Base-by-base conservation (phyloP, 1,140 invertebrate species). In the Dreissena rostriformis region DNA sequence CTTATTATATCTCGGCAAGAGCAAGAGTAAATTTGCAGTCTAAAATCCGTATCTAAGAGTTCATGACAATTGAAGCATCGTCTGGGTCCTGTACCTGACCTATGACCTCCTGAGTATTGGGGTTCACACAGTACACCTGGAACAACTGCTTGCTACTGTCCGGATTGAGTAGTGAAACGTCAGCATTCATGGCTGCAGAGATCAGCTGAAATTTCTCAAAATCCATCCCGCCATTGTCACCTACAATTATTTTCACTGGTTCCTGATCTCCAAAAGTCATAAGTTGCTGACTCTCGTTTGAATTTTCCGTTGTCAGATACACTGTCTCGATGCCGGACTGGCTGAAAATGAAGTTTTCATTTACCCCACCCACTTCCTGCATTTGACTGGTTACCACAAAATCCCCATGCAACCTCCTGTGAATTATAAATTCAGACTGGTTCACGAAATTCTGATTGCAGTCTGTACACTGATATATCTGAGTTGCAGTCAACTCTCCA, bases 131-230 rank as follows among this genome's bases (percentile, higher is more conserved):
- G 55, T 72, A 51, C 26, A 57, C 79, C 29, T 70, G 85, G 51
- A 68, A 61, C 19, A 75, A 61, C 15, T 57, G 52, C 66, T 81
- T 81, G 24, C 68, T 22, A 1, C 39, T 22, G 51, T 81, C 39
- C 22, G 49, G 51, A 7, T 24, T 26, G 26, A 26, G 61, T 8
- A 81, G 52, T 65, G 65, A 68, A 22, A 79, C 67, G 2, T 65
- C 68, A 1, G 24, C 57, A 73, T 63, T 81, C 15, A 22, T 55
- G 24, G 68, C 26, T 63, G 79, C 79, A 7, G 79, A 81, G 49
- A 81, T n/a, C 70, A 81, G 39, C 17, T 71, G 79, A 15, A 81
- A 71, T 49, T 73, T 81, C 24, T 81, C 74, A 17, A 72, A 67
- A 29, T 77, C 66, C 55, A 68, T 67, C 15, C 28, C 17, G n/a